A percentile compares a stretch with the other conserved stretches of the same genome.
phyloP scores from a whole-genome alignment of 2,113 vertebrate species.

The Gopherus evgoodei region DNA sequence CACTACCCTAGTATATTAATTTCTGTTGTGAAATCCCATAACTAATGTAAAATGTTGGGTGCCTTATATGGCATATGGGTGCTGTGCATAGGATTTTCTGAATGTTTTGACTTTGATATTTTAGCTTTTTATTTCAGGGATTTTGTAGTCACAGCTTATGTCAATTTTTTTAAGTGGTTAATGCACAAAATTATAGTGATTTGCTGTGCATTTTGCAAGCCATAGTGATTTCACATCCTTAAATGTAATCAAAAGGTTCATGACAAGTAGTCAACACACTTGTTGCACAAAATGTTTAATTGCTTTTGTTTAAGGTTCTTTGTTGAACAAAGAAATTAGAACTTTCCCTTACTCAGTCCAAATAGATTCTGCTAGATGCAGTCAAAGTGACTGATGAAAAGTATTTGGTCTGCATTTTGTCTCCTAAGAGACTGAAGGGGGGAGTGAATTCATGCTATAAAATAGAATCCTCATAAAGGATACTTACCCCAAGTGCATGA shows the following conservation, averaged over 20 bases:
- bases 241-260: not conserved
- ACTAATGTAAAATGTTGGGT: not conserved
- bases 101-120: not conserved
- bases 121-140: not conserved
- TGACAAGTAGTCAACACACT: not conserved
- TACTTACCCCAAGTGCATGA: not conserved
- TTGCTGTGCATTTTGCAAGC: not conserved
- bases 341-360: not conserved
- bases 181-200: not conserved
- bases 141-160: not conserved
- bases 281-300: not conserved
- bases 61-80: not conserved
- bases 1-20: not conserved
- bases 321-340: conserved; percentile 3
- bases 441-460: conserved; percentile 36
- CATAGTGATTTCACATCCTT: not conserved
- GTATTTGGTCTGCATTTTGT: conserved; percentile 42
- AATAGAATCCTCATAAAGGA: not conserved
- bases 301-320: not conserved
- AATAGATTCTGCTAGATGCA: conserved; percentile 43
- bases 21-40: not conserved
- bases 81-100: not conserved
- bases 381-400: conserved; percentile 11
- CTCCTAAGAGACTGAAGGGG: conserved; percentile 40
- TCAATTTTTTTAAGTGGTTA: not conserved